These are phyloP conservation scores for Phacellophora camtschatica DNA, from an alignment of 30 jellyfish, hydroid and myxozoan genomes.

Conservation along the genomic window DNA sequence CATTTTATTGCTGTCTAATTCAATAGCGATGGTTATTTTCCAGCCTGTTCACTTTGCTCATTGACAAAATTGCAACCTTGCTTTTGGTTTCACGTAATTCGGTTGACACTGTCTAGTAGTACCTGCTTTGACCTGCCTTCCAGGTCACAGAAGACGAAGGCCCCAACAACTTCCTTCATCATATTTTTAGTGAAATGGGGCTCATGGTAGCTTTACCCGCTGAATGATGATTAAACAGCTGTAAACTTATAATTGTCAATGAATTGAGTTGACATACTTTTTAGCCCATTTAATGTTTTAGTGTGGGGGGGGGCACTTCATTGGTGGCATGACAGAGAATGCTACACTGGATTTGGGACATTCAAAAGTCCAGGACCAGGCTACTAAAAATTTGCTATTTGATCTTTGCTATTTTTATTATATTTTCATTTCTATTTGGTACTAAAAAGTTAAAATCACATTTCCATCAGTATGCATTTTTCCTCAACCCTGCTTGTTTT, in stretches of 20 bases:
- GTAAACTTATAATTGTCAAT: neutral
- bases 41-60: neutral
- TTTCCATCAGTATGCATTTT: neutral
- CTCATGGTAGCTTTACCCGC: neutral
- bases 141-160: neutral
- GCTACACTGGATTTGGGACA: neutral
- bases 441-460: too few relatives aligned
- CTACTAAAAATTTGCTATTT: neutral
- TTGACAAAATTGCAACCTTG: neutral
- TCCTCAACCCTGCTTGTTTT: neutral
- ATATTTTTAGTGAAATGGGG: neutral
- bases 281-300: neutral
- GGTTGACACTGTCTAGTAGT: neutral
- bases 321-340: neutral
- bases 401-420: too few relatives aligned
- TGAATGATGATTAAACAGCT: neutral
- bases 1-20: too few relatives aligned
- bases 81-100: neutral
- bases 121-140: neutral
- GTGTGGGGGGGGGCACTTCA: neutral
- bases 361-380: neutral
- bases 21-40: neutral
- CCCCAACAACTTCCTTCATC: neutral
- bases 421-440: too few relatives aligned
- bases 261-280: neutral